Base-by-base conservation (phyloP, 1,140 invertebrate species). In the Tetraneura akinire region DNA sequence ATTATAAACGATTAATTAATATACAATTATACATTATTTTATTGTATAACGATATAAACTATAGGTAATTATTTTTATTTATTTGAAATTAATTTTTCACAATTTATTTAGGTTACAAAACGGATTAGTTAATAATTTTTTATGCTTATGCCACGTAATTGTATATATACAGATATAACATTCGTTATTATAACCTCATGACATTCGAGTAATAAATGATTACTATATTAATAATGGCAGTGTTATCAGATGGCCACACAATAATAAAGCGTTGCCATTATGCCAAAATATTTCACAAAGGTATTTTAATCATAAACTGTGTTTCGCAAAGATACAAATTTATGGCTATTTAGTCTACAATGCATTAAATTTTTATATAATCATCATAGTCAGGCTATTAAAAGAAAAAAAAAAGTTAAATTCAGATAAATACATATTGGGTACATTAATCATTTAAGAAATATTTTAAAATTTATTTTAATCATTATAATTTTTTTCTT, bases 251-350 rank as follows among this genome's bases (percentile, higher is more conserved):
- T 62, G 57, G 57, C 57, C 57, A 62, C 57, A 14, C 23, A 62
- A 62, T 18, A 62, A 62, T 23, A 29, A 62, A 62, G 57, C 14
- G 26, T 62, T 64, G 62, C 45, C 32, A 45, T 68, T 21, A 45
- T 21, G 64, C 64, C 37, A 68, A 68, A 68, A 68, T 68, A 68
- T 68, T 68, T 68, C 37, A 45, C 21, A 14, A 66, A 66, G 29
- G 32, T 66, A 42, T 42, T 37, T 23, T 23, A 29, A 66, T 66
- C 62, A 23, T 68, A 45, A 68, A 68, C n/a, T 23, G 42, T 45
- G 64, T 68, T 68, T 45, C 64, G 64, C 21, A 68, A 68, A 68
- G 32, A 32, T 37, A 64, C 9, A n/a, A 18, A 64, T 18, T 64
- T n/a, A 1, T 64, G 18, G 29, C 18, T n/a, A 68, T 45, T 1